phyloP scores from a whole-genome alignment of 30 jellyfish, hydroid and myxozoan species.

The Pelagia noctiluca region DNA sequence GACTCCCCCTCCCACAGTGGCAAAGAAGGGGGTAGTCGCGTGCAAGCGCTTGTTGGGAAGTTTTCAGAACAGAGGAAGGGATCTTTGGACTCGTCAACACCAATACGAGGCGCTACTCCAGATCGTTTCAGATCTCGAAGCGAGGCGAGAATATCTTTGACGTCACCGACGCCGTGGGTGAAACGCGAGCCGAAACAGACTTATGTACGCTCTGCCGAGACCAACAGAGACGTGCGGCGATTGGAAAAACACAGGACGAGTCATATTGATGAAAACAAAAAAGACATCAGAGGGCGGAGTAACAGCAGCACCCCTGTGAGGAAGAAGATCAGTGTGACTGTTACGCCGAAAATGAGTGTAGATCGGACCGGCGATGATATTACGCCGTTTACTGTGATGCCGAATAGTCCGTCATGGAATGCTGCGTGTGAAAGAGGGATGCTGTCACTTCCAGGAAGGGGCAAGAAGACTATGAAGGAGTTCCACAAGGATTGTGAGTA shows the following conservation, averaged over 20 bases:
- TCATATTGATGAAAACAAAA: constrained; percentile 15
- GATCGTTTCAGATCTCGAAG: constrained; percentile 55
- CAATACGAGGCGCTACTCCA: constrained; percentile 23
- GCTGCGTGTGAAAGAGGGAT: constrained; percentile 76
- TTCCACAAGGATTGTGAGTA: too few relatives aligned
- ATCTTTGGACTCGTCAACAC: constrained; percentile 56
- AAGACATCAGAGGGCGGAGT: background rate
- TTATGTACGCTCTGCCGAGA: constrained; percentile 13
- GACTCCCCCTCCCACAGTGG: constrained; percentile 39
- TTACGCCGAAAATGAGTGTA: constrained; percentile 48
- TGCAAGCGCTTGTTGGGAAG: constrained; percentile 66
- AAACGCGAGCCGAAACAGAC: constrained; percentile 44
- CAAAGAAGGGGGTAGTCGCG: constrained; percentile 61
- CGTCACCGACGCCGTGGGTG: constrained; percentile 82
- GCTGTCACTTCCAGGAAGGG: constrained; percentile 83
- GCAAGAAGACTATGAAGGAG: constrained; percentile 49
- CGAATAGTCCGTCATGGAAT: constrained; percentile 66
- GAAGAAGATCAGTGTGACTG: constrained; percentile 63
- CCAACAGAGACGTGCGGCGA: constrained; percentile 26
- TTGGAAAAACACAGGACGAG: constrained; percentile 39
- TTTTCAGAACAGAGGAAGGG: constrained; percentile 40
- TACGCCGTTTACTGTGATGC: constrained; percentile 61
- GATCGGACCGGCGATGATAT: constrained; percentile 21
- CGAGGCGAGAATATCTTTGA: constrained; percentile 76
- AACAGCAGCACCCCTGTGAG: constrained; percentile 32